A percentile compares a stretch with the other conserved stretches of the same genome.
phyloP scores from a whole-genome alignment of 2,888 invertebrate species.

The Keiferia lycopersicella region DNA sequence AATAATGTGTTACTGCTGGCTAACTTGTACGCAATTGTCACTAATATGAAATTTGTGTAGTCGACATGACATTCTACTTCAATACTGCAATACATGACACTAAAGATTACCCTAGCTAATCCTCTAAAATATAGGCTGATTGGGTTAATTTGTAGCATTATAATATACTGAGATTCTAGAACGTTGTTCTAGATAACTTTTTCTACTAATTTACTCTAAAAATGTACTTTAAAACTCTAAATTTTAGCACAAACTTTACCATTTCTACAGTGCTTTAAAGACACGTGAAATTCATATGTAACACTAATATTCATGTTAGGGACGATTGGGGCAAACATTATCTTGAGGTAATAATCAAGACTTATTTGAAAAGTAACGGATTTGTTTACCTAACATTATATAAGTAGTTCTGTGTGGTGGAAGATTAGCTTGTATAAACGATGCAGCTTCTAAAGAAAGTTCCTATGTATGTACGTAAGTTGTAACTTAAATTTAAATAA shows the following conservation, averaged over 20 bases:
- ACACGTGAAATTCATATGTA: slow-evolving; percentile 20
- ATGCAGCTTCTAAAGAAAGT: slow-evolving; percentile 82
- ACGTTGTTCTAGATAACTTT: too few species aligned
- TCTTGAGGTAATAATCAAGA: slow-evolving; percentile 61
- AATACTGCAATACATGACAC: too few species aligned
- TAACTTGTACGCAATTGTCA: slow-evolving; percentile 46
- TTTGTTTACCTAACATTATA: slow-evolving; percentile 70
- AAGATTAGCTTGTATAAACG: slow-evolving; percentile 81
- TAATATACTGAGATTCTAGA: too few species aligned
- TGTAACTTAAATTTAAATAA: slow-evolving; percentile 74
- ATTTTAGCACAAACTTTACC: too few species aligned
- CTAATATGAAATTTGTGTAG: slow-evolving; percentile 36
- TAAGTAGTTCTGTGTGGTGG: slow-evolving; percentile 79
- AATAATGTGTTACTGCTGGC: slow-evolving; percentile 67
- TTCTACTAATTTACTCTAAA: too few species aligned
- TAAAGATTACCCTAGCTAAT: too few species aligned
- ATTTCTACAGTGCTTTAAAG: not conserved
- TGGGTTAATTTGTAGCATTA: too few species aligned
- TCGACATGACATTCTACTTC: not conserved
- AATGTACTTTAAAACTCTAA: too few species aligned
- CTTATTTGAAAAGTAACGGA: slow-evolving; percentile 64
- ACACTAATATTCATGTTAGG: slow-evolving; percentile 35
- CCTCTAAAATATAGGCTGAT: too few species aligned
- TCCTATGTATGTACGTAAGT: slow-evolving; percentile 82
- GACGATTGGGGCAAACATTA: slow-evolving; percentile 52